Percentiles rank a stretch among this genome's conserved stretches.
These are phyloP conservation scores for Macrosoma leucophasiata DNA, from an alignment of 2,888 invertebrate genomes.

Conservation along the genomic window DNA sequence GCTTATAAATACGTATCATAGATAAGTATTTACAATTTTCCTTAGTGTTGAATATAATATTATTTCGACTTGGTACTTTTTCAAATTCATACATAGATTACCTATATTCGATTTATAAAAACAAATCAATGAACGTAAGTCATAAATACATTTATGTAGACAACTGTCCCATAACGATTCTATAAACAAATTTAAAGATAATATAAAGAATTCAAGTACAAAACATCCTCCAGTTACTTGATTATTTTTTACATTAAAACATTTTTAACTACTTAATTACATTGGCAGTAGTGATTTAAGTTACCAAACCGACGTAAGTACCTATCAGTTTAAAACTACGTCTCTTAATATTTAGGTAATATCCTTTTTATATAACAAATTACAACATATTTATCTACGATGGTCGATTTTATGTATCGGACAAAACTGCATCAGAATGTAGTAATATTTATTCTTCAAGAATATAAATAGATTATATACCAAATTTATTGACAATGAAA, in stretches of 20 bases:
- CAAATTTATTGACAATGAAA: constrained; percentile 42
- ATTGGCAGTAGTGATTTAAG: constrained; percentile 68
- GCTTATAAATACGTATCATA: constrained; percentile 62
- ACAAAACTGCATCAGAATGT: constrained; percentile 41
- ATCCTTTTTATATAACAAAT: constrained; percentile 55
- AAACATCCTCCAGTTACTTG: constrained; percentile 52
- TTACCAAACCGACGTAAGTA: constrained; percentile 49
- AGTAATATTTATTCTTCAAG: constrained; percentile 34
- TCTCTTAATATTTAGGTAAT: constrained; percentile 51
- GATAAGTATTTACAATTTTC: constrained; percentile 62
- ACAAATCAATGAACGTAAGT: too few species aligned
- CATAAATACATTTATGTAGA: too few species aligned
- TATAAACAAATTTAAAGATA: constrained; percentile 33
- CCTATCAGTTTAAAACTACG: constrained; percentile 51
- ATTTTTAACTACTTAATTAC: constrained; percentile 63
- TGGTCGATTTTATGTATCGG: constrained; percentile 45
- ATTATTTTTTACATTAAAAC: constrained; percentile 56
- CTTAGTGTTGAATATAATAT: constrained; percentile 49
- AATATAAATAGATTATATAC: constrained; percentile 43
- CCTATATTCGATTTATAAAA: too few species aligned
- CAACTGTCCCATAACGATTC: too few species aligned
- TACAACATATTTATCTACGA: constrained; percentile 39
- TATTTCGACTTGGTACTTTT: too few species aligned
- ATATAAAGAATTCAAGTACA: constrained; percentile 56
- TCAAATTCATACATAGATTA: too few species aligned